Conservation (phyloP, 2,888 invertebrate species). For the Drosophila nr. medialis region DNA sequence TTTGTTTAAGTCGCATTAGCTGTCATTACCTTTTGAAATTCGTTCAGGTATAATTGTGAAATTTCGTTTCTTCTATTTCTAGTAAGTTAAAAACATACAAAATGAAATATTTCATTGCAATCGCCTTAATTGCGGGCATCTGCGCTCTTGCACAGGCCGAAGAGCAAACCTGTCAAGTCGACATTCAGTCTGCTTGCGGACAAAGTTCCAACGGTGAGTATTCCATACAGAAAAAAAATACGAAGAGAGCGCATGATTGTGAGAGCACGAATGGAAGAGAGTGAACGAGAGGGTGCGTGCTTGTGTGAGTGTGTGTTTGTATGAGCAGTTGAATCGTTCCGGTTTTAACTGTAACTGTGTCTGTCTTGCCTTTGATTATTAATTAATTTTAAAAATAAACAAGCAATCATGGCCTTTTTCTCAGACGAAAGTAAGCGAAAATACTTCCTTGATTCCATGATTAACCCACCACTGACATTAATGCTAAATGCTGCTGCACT, state of each 20-base stretch:
- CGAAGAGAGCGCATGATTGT: constrained; percentile 29
- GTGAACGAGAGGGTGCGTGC: constrained; percentile 25
- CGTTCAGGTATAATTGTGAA: constrained; percentile 63
- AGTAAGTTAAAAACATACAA: constrained; percentile 46
- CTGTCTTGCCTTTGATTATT: constrained; percentile 51
- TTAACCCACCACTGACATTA: constrained; percentile 7
- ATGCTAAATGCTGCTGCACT: constrained; percentile 7
- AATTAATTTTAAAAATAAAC: constrained; percentile 64
- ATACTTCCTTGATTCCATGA: constrained; percentile 38
- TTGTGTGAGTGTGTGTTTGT: constrained; percentile 12
- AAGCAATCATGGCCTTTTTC: constrained; percentile 81
- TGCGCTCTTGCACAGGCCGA: constrained; percentile 84
- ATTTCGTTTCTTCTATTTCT: constrained; percentile 44
- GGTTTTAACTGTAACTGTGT: constrained; percentile 57
- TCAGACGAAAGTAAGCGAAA: constrained; percentile 77
- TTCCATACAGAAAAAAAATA: not conserved
- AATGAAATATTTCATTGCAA: constrained; percentile 87
- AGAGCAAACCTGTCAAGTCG: constrained; percentile 76
- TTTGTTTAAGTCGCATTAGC: constrained; percentile 17
- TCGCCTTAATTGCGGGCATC: constrained; percentile 85
- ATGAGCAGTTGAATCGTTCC: constrained; percentile 21
- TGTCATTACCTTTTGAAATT: constrained; percentile 19
- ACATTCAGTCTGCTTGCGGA: constrained; percentile 40
- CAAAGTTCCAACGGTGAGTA: constrained; percentile 70
- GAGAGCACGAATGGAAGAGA: constrained; percentile 39